Evolutionary conservation across 2,797 vertebrate genomes (phyloP).

Genomic region (Cynodonichthys magdalenae): DNA sequence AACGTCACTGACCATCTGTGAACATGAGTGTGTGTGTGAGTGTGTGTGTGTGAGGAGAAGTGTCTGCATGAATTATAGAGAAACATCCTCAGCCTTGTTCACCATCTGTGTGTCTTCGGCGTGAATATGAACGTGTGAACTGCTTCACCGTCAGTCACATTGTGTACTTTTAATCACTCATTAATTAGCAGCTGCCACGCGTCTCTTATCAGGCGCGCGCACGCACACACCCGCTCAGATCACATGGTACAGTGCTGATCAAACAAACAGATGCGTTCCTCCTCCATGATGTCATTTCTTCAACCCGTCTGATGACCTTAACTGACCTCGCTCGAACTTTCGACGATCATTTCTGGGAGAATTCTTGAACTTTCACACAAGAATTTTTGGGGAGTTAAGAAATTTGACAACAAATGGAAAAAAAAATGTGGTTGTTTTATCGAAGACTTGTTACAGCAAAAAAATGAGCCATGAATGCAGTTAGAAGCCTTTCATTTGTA

Average conservation of each 20-base stretch:
- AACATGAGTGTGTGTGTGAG: slow-evolving; percentile 20
- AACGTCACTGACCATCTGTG: slow-evolving; percentile 48
- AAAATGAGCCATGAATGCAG: no score
- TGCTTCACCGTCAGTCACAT: slow-evolving; percentile 22
- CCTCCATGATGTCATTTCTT: slow-evolving; percentile 66
- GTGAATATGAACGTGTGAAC: slow-evolving; percentile 14
- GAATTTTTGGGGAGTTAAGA: neutral
- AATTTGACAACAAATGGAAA: no score
- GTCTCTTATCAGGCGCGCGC: slow-evolving; percentile 1
- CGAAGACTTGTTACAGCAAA: neutral
- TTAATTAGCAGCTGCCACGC: slow-evolving; percentile 48
- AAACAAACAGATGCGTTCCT: slow-evolving; percentile 66
- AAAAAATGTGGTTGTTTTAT: no score
- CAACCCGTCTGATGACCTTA: slow-evolving; percentile 41
- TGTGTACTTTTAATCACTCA: slow-evolving; percentile 33
- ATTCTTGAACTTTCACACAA: no score
- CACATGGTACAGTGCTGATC: slow-evolving; percentile 59
- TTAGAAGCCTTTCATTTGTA: no score
- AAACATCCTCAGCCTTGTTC: slow-evolving; percentile 11
- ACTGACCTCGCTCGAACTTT: slow-evolving; percentile 36
- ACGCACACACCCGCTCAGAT: slow-evolving; percentile 21
- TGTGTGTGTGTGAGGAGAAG: slow-evolving; percentile 6
- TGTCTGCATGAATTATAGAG: slow-evolving; percentile 10
- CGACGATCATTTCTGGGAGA: slow-evolving; percentile 4
- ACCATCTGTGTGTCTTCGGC: slow-evolving; percentile 13